These are phyloP conservation scores for Cryptotermes secundus DNA, from an alignment of 1,140 invertebrate species.

Conservation along the genomic window DNA sequence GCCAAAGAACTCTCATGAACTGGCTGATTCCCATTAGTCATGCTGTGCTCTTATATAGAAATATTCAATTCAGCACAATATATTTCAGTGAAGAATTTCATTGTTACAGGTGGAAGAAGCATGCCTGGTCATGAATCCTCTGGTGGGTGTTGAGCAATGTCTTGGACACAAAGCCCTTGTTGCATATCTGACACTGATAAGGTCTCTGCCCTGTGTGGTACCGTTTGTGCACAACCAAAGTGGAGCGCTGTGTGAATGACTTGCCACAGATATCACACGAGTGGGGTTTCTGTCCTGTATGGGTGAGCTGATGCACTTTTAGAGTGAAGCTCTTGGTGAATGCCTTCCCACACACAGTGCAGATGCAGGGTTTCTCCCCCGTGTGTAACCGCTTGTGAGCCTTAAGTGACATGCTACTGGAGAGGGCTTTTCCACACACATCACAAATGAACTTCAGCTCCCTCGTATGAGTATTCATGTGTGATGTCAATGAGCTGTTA, in stretches of 20 bases:
- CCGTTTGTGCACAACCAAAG: conserved; percentile 71
- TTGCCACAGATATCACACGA: conserved; percentile 64
- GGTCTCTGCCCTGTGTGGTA: conserved; percentile 77
- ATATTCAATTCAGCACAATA: no score
- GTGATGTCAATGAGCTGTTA: conserved; percentile 7
- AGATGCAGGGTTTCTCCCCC: conserved; percentile 47
- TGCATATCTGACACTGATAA: conserved; percentile 68
- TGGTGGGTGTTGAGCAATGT: conserved; percentile 23
- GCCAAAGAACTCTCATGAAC: no score
- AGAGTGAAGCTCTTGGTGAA: conserved; percentile 67
- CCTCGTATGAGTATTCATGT: conserved; percentile 24
- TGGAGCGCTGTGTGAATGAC: conserved; percentile 75
- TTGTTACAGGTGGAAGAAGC: not conserved
- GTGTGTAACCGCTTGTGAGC: conserved; percentile 60
- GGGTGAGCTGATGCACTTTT: conserved; percentile 58
- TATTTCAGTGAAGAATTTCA: no score
- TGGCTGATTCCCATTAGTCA: no score
- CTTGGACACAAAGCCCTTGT: conserved; percentile 55
- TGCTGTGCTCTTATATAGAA: no score
- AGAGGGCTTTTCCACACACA: conserved; percentile 49
- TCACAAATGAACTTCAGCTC: conserved; percentile 53
- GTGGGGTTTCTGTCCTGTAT: conserved; percentile 53
- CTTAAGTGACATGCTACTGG: conserved; percentile 50
- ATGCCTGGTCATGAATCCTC: conserved; percentile 17
- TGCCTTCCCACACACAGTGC: conserved; percentile 48